Conservation (phyloP, 1,140 invertebrate species). For the Aphis gossypii region DNA sequence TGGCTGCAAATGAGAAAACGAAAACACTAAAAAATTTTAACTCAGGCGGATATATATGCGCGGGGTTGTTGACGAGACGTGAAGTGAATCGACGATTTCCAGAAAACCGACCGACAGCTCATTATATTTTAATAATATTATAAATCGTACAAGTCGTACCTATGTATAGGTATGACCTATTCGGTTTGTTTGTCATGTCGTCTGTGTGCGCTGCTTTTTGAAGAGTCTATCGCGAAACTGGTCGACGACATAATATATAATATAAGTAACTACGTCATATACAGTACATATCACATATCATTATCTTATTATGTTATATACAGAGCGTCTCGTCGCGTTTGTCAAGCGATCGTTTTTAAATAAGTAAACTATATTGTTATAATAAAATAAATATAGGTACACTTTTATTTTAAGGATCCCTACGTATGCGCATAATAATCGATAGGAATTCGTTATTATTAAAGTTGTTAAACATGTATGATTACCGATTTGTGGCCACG, state of each 20-base stretch:
- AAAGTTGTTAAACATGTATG: neutral
- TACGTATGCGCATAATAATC: neutral
- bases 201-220: neutral
- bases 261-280: neutral
- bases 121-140: slow-evolving; percentile 17
- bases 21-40: neutral
- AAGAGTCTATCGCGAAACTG: neutral
- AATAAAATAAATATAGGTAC: no score
- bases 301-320: neutral
- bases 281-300: neutral
- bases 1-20: neutral
- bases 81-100: slow-evolving; percentile 1
- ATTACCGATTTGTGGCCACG: neutral
- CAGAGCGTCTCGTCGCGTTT: neutral
- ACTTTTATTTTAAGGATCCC: neutral
- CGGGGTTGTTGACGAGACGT: neutral
- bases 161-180: neutral
- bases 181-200: neutral
- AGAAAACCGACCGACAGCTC: neutral
- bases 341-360: neutral
- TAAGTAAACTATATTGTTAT: no score
- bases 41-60: neutral
- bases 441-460: neutral
- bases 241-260: neutral
- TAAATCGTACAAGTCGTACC: neutral